A percentile compares a stretch with the other conserved stretches of the same genome.
Conservation (phyloP, 2,113 vertebrate species). For the Nothocercus nigrocapillus region DNA sequence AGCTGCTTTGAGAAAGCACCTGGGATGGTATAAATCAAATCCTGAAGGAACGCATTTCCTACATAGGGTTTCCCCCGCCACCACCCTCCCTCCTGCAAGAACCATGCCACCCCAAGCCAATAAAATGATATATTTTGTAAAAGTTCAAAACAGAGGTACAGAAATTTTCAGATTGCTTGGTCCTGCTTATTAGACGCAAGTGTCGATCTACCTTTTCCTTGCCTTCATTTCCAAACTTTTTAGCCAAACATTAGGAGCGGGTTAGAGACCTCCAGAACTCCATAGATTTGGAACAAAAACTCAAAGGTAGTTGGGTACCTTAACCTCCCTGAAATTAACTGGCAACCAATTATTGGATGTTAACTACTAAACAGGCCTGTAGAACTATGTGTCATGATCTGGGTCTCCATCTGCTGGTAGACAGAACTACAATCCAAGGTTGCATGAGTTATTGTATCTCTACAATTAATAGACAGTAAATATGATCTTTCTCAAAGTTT, state of each 20-base stretch:
- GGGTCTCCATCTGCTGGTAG: slow-evolving; percentile 54
- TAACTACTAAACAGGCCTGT: background rate
- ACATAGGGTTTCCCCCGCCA: too few relatives aligned
- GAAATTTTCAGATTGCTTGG: background rate
- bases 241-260: background rate
- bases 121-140: background rate
- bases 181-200: background rate
- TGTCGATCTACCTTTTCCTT: background rate
- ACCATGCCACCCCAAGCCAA: background rate
- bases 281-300: background rate
- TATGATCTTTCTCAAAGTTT: background rate
- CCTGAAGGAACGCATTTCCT: background rate
- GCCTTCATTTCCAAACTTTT: background rate
- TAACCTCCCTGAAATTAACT: background rate
- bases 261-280: background rate
- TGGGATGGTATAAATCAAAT: background rate
- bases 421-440: background rate
- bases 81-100: background rate
- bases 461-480: background rate
- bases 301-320: background rate
- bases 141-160: background rate
- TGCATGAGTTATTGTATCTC: background rate
- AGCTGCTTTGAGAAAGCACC: background rate
- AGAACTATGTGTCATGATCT: background rate
- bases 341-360: background rate